Evolutionary conservation across 2,113 vertebrate species (phyloP).

Genomic region (Aptenodytes forsteri): DNA sequence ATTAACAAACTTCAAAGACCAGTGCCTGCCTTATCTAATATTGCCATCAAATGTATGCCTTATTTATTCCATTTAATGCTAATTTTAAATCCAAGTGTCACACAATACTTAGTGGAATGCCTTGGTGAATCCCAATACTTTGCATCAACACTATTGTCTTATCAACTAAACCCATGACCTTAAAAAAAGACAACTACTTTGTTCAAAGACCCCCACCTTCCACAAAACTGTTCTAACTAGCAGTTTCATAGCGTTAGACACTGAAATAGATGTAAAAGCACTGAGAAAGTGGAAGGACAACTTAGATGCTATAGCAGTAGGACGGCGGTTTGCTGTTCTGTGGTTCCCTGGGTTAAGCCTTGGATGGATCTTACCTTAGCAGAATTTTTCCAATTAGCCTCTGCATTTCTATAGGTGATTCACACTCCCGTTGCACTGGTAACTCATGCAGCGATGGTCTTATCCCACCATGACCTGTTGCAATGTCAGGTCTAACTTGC

Average conservation of each 20-base stretch:
- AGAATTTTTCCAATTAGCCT: not conserved
- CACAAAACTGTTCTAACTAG: not conserved
- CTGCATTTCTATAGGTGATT: not conserved
- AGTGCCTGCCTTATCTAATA: constrained; percentile 26
- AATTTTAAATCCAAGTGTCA: constrained; percentile 2
- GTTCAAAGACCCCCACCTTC: not conserved
- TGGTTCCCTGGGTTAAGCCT: not conserved
- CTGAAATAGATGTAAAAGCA: not conserved
- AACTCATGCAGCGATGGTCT: not conserved
- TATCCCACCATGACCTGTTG: not conserved
- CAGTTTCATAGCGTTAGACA: rapidly evolving
- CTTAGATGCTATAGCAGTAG: not conserved
- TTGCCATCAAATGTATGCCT: constrained; percentile 28
- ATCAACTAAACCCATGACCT: not conserved
- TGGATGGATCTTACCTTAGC: not conserved
- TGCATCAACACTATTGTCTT: not conserved
- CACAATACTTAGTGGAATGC: not conserved
- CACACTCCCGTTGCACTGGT: not conserved
- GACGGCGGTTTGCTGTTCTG: not conserved
- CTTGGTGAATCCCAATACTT: not conserved
- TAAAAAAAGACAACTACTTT: not conserved
- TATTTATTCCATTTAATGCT: constrained; percentile 3
- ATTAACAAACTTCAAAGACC: constrained; percentile 43
- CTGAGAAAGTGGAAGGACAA: not conserved
- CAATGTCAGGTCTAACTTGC: not conserved